phyloP scores from a whole-genome alignment of 1,140 invertebrate species.

The Drosophila obscura region DNA sequence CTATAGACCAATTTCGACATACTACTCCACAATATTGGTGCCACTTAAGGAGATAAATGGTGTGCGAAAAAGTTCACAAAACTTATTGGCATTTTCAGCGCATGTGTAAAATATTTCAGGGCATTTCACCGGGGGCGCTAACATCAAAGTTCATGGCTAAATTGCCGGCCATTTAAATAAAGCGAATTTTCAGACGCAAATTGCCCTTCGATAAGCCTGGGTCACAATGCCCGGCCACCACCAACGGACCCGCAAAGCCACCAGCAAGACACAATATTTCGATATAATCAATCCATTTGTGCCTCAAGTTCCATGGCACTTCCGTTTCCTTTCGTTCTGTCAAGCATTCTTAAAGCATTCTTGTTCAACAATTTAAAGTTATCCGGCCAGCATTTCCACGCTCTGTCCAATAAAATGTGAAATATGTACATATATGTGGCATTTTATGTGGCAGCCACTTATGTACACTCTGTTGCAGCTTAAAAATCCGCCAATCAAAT shows the following conservation, averaged over 20 bases:
- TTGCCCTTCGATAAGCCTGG: slow-evolving; percentile 28
- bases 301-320: slow-evolving; percentile 1
- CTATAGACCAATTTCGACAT: too few relatives aligned
- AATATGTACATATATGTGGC: not conserved
- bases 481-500: slow-evolving; percentile 4
- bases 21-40: too few relatives aligned
- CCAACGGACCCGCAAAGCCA: too few relatives aligned
- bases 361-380: slow-evolving; percentile 16
- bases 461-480: slow-evolving; percentile 18
- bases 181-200: slow-evolving; percentile 21
- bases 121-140: not conserved
- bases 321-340: not conserved
- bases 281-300: slow-evolving; percentile 35
- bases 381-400: not conserved
- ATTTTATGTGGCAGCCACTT: slow-evolving; percentile 8
- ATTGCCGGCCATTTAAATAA: slow-evolving; percentile 41
- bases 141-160: slow-evolving; percentile 34
- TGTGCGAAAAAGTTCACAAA: too few relatives aligned
- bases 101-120: slow-evolving; percentile 7
- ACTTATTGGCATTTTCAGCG: slow-evolving; percentile 4
- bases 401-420: slow-evolving; percentile 19
- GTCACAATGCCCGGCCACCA: slow-evolving; percentile 3
- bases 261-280: slow-evolving; percentile 2
- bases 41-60: too few relatives aligned
- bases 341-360: not conserved